A percentile compares a stretch with the other conserved stretches of the same genome.
phyloP scores from a whole-genome alignment of 2,797 vertebrate genomes.

The Botia almorhae region DNA sequence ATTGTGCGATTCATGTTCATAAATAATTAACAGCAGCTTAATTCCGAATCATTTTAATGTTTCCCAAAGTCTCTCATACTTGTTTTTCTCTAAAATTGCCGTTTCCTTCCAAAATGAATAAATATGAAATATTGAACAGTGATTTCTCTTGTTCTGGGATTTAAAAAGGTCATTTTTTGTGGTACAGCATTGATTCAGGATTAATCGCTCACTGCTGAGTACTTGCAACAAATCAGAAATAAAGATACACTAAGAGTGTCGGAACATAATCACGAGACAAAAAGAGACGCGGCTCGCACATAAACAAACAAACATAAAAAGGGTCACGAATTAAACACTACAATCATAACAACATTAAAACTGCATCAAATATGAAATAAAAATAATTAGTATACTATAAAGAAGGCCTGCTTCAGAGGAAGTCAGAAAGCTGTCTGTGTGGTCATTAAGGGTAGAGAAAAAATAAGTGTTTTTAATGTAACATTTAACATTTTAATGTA shows the following conservation, averaged over 20 bases:
- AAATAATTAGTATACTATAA: too few species aligned
- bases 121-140: slow-evolving; percentile 39
- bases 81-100: slow-evolving; percentile 30
- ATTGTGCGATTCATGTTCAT: slow-evolving; percentile 55
- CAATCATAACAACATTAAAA: neutral
- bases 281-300: neutral
- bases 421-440: neutral
- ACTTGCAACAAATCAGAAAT: neutral
- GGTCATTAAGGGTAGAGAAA: neutral
- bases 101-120: slow-evolving; percentile 42
- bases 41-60: slow-evolving; percentile 42
- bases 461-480: too few species aligned
- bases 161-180: slow-evolving; percentile 21
- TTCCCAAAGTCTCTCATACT: slow-evolving; percentile 7
- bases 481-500: neutral
- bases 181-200: neutral
- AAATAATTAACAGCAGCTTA: slow-evolving; percentile 56
- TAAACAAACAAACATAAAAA: too few species aligned
- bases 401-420: too few species aligned
- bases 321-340: neutral
- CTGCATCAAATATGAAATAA: neutral
- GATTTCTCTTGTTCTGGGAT: slow-evolving; percentile 30
- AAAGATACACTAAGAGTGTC: neutral
- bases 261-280: neutral
- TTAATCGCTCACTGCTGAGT: neutral